A percentile compares a stretch with the other conserved stretches of the same genome.
phyloP scores from a whole-genome alignment of 2,113 vertebrate species.

The Alaudala cheleensis region DNA sequence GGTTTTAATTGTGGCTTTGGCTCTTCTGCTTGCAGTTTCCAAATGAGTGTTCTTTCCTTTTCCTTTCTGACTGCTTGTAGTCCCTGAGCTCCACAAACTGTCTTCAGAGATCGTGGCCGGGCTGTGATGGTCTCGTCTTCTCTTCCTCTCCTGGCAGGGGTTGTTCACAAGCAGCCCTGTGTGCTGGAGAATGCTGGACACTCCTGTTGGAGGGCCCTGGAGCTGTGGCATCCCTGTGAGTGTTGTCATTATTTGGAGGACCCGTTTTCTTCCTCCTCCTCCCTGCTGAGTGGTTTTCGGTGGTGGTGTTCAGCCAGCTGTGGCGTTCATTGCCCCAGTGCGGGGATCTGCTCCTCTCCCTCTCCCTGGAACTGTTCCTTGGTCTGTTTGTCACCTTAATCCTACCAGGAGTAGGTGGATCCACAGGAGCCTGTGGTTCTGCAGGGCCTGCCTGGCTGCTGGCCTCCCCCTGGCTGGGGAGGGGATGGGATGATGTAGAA shows the following conservation, averaged over 20 bases:
- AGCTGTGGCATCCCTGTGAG: not conserved
- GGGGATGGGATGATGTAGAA: not conserved
- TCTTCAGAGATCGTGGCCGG: rapidly evolving
- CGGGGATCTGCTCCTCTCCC: not conserved
- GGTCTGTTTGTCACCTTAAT: rapidly evolving
- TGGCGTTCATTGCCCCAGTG: rapidly evolving
- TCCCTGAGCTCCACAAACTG: not conserved
- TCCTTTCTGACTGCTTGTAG: not conserved
- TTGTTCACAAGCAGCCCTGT: not conserved
- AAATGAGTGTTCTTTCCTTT: not conserved
- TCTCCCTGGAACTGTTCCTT: not conserved
- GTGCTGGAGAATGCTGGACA: not conserved
- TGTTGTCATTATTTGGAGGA: not conserved
- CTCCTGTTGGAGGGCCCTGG: not conserved
- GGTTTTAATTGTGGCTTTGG: not conserved
- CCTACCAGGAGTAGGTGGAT: not conserved
- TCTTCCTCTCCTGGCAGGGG: not conserved
- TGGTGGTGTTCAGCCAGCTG: not conserved
- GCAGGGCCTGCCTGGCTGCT: not conserved
- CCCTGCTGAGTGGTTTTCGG: rapidly evolving
- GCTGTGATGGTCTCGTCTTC: not conserved
- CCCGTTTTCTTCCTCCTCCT: not conserved
- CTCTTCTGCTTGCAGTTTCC: not conserved
- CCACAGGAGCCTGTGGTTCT: not conserved
- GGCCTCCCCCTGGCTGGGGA: not conserved